Evolutionary conservation across 2,888 invertebrate species (phyloP), one percentile per base, ranked within the genome.

Genomic region (Masnerella sp.): DNA sequence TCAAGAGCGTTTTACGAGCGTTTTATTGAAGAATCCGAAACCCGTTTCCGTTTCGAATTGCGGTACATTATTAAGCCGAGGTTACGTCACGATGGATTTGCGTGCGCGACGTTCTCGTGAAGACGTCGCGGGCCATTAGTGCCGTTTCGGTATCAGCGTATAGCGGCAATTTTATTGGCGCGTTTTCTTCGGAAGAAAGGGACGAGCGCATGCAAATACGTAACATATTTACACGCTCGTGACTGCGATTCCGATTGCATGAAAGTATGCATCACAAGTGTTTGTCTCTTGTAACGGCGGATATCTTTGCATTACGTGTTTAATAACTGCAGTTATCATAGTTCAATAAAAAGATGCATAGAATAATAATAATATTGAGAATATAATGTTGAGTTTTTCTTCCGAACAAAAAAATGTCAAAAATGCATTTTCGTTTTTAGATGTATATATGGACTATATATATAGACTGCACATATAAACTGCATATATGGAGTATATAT

Each of bases 111-210:
- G 47, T 38, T 30, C 28, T 14, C 2, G 32, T 30, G 2, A 34
- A 25, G 38, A 51, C 62, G 22, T 38, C 40, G 47, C 15, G 12
- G 43, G 22, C 30, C 65, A 40, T 67, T 67, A 49, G 32, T 51
- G 56, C 42, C 8, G 56, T 47, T 67, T 67, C 56, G 42, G 34
- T 67, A 67, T 58, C 68, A 59, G 20, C 68, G 25, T 56, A n/a
- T n/a, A 68, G 34, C 49, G 42, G 47, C 58, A 42, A 49, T 67
- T 67, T 58, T 49, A 49, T 58, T 42, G 45, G 38, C 36, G 42
- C 67, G 18, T 56, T 58, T 51, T 51, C 58, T 34, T 49, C 28
- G 9, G 11, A 30, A 25, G 64, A 56, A 67, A 32, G 40, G 34
- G 25, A 40, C 30, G 65, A 52, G 12, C 40, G 28, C 34, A 54